Percentiles rank a stretch among this genome's conserved stretches.
Conservation (phyloP, 2,113 vertebrate species). For the Mobula birostris region DNA sequence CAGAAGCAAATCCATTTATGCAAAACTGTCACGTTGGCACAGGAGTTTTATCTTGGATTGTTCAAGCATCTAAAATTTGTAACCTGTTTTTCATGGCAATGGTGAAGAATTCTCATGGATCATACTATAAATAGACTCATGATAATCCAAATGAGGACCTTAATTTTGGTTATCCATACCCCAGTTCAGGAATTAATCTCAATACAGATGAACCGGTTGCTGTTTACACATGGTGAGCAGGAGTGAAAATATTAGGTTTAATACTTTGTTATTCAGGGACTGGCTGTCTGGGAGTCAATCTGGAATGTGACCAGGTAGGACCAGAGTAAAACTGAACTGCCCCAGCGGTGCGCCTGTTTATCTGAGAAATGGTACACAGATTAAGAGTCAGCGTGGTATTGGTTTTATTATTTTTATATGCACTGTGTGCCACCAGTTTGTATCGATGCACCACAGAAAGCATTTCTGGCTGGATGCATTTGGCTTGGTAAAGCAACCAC, state of each 20-base stretch:
- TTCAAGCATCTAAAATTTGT: neutral
- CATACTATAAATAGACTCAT: neutral
- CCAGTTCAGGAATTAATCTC: neutral
- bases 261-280: neutral
- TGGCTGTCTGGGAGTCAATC: neutral
- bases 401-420: too few species aligned
- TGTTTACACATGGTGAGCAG: neutral
- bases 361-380: neutral
- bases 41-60: neutral
- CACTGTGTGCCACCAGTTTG: too few species aligned
- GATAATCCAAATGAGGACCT: neutral
- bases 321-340: neutral
- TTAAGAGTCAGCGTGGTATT: neutral
- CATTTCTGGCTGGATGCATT: too few species aligned
- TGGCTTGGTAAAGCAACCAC: too few species aligned
- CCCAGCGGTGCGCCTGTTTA: neutral
- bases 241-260: neutral
- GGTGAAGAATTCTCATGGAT: neutral
- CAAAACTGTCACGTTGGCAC: neutral
- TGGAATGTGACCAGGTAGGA: neutral
- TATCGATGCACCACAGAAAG: too few species aligned
- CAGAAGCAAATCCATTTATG: neutral
- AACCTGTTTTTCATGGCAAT: neutral
- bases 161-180: neutral
- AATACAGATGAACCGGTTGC: neutral